Conservation (phyloP, 2,797 vertebrate species). For the Alexandromys oeconomus region DNA sequence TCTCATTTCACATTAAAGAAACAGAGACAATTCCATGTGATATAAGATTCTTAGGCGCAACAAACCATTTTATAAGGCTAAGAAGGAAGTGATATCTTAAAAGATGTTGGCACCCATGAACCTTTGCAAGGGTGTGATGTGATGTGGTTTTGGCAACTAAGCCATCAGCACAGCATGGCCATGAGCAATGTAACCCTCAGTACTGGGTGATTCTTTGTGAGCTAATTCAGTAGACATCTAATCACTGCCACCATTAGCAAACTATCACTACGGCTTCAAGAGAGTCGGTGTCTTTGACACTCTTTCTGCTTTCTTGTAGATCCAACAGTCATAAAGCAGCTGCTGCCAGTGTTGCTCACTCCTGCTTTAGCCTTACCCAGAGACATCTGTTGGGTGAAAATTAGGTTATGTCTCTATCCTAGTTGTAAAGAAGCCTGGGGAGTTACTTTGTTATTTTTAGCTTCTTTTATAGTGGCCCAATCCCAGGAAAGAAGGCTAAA, state of each 20-base stretch:
- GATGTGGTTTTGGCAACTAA: background rate
- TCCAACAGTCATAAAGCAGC: background rate
- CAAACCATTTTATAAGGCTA: background rate
- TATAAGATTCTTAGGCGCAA: background rate
- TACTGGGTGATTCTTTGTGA: background rate
- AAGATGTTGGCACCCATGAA: background rate
- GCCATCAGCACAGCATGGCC: background rate
- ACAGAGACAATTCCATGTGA: background rate
- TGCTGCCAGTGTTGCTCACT: background rate
- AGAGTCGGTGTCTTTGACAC: background rate
- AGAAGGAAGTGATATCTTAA: background rate
- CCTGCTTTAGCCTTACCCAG: background rate
- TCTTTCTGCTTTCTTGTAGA: background rate
- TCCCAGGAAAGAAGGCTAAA: constrained; percentile 54
- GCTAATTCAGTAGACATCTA: background rate
- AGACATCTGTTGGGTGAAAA: background rate
- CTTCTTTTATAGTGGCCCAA: constrained; percentile 15
- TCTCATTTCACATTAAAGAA: constrained; percentile 30
- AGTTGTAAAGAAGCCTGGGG: background rate
- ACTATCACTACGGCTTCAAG: background rate
- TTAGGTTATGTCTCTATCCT: background rate
- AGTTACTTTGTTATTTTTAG: constrained; percentile 29
- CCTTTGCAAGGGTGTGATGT: background rate
- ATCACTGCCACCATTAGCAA: background rate
- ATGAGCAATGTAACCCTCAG: background rate